A percentile compares a stretch with the other conserved stretches of the same genome.
These are phyloP conservation scores for Cryptocephalus moraei DNA, from an alignment of 2,888 invertebrate species.

Conservation along the genomic window DNA sequence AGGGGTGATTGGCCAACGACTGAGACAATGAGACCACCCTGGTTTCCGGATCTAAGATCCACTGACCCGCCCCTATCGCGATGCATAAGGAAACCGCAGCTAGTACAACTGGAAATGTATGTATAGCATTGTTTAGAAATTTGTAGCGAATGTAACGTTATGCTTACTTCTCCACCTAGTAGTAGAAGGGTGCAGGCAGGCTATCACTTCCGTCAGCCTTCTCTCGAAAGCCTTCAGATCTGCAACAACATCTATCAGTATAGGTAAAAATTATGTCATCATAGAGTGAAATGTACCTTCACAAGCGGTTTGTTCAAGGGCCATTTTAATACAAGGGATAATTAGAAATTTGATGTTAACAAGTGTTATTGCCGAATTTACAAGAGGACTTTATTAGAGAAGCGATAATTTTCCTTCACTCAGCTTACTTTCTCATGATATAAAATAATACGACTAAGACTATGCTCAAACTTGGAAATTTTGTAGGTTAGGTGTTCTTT, in stretches of 20 bases:
- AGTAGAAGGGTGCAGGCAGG: conserved; percentile 89
- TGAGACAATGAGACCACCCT: conserved; percentile 85
- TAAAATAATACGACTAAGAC: too few species aligned
- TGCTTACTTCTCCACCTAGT: conserved; percentile 88
- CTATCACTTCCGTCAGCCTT: conserved; percentile 92
- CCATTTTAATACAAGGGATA: too few species aligned
- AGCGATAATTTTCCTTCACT: too few species aligned
- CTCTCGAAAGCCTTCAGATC: conserved; percentile 98
- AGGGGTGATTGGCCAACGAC: conserved; percentile 87
- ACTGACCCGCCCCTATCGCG: conserved; percentile 90
- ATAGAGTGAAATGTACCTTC: conserved; percentile 51
- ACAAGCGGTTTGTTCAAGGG: conserved; percentile 82
- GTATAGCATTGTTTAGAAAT: background rate
- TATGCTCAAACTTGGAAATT: too few species aligned
- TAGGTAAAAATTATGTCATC: too few species aligned
- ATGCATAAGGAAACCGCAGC: conserved; percentile 81
- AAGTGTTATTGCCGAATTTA: too few species aligned
- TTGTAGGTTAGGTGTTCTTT: too few species aligned
- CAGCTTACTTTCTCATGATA: too few species aligned
- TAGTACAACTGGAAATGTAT: conserved; percentile 64
- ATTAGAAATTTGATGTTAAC: too few species aligned
- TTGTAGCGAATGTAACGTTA: background rate
- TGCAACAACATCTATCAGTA: conserved; percentile 42
- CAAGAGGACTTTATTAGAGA: too few species aligned
- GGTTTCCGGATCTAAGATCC: conserved; percentile 90